Percentiles rank a stretch among this genome's conserved stretches.
Evolutionary conservation across 1,140 invertebrate species (phyloP).

Genomic region (Leptopilina clavipes): DNA sequence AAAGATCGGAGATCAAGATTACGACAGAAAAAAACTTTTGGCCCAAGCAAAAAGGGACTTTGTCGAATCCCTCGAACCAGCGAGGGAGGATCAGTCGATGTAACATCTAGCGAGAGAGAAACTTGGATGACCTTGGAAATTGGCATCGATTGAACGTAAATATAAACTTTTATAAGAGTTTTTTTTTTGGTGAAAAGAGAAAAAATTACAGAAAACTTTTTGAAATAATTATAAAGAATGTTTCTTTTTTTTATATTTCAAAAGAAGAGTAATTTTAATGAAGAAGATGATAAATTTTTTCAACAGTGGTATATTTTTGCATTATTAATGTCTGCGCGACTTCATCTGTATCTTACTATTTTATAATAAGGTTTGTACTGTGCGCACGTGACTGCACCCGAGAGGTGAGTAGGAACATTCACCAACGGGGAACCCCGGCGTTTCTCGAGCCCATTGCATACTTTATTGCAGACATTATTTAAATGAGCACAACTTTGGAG

Average conservation of each 20-base stretch:
- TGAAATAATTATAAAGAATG: no score
- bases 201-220: background rate
- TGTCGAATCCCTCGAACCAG: constrained; percentile 40
- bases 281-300: background rate
- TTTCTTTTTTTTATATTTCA: no score
- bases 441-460: constrained; percentile 64
- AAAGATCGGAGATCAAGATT: constrained; percentile 60
- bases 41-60: constrained; percentile 46
- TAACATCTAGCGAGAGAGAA: constrained; percentile 56
- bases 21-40: constrained; percentile 42
- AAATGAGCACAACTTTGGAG: constrained; percentile 68
- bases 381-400: constrained; percentile 60
- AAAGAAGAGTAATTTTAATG: no score
- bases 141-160: constrained; percentile 51
- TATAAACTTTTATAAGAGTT: background rate
- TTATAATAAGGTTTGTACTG: constrained; percentile 42
- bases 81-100: constrained; percentile 57
- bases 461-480: constrained; percentile 72
- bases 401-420: constrained; percentile 51
- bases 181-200: no score
- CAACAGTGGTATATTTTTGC: background rate
- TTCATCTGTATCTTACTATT: constrained; percentile 45
- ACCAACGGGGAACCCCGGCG: constrained; percentile 61
- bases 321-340: background rate
- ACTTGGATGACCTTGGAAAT: constrained; percentile 64